Evolutionary conservation across 64 coral and sea anemone species (phyloP).

Genomic region (Stylophora pistillata): DNA sequence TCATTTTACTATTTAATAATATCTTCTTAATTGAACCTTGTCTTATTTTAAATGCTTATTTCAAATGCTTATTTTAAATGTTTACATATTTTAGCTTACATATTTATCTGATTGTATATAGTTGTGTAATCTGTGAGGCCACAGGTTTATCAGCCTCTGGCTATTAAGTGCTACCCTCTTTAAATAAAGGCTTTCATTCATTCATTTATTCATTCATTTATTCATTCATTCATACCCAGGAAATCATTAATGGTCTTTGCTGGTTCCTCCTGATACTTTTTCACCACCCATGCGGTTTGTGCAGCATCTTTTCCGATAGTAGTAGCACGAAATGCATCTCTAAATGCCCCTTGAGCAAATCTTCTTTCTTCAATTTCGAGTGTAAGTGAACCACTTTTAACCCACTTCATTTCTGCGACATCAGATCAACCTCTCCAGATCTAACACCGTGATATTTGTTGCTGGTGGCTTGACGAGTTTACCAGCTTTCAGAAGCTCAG

Average conservation of each 20-base stretch:
- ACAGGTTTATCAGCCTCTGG: too few species aligned
- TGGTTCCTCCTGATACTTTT: background rate
- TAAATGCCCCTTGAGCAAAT: background rate
- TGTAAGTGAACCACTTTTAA: too few species aligned
- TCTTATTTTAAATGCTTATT: too few species aligned
- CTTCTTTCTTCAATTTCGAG: background rate
- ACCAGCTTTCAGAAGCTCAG: background rate
- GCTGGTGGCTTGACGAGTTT: background rate
- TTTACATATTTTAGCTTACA: too few species aligned
- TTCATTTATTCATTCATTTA: too few species aligned
- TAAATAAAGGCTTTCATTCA: too few species aligned
- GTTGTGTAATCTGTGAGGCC: conserved; percentile 17
- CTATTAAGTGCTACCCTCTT: too few species aligned
- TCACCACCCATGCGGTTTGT: conserved; percentile 6
- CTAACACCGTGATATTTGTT: background rate
- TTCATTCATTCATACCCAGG: conserved; percentile 17
- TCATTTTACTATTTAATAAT: too few species aligned
- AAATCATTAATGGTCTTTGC: conserved; percentile 6
- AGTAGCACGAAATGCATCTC: conserved; percentile 32
- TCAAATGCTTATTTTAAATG: too few species aligned
- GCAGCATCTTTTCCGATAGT: background rate
- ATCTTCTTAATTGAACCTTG: too few species aligned
- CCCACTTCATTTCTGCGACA: too few species aligned
- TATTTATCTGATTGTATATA: conserved; percentile 12
- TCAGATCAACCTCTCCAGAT: background rate